Base-by-base conservation (phyloP, 2,888 invertebrate species). In the Melieria omissa region DNA sequence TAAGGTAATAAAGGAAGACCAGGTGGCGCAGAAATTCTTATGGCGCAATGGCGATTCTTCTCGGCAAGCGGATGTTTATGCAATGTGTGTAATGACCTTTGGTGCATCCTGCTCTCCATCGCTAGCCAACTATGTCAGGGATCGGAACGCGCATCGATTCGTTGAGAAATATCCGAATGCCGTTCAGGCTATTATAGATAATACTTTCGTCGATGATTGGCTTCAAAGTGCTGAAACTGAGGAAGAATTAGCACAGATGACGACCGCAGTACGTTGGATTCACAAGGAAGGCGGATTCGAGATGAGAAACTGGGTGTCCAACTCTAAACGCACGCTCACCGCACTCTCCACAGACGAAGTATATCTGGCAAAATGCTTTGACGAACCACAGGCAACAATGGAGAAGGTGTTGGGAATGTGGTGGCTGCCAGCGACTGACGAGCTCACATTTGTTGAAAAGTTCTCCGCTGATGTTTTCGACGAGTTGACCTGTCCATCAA, bases 151-250 rank as follows among this genome's bases (percentile, higher is more conserved):
- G 58, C 55, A 71, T 57, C 65, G 65, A 9, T 74, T 72, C 41
- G 1, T 6, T 4, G 12, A 44, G 4, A n/a, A 55, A 9, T 47
- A 68, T 42, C 65, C 72, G 9, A 12, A 2, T 10, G 64, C 73
- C 4, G 67, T 70, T 8, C 8, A 45, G 3, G 69, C 71, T 4
- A 73, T 76, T 57, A 7, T 71, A 4, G 29, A 70, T 4, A 75
- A 72, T 49, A 54, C 49, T 63, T 69, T 7, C 52, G 79, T 83
- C 55, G 82, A 82, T 64, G 81, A 81, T 65, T 77, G 79, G 47
- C 63, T 79, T 6, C 77, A 79, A n/a, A 80, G 81, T 42, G 72
- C 74, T 2, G 75, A 78, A 42, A 77, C 78, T 0, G 72, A 74
- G 49, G 75, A 76, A 52, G 68, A 75, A 29, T 68, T 73, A 29